Base-by-base conservation (phyloP, 1,140 invertebrate species). In the Nephila pilipes region DNA sequence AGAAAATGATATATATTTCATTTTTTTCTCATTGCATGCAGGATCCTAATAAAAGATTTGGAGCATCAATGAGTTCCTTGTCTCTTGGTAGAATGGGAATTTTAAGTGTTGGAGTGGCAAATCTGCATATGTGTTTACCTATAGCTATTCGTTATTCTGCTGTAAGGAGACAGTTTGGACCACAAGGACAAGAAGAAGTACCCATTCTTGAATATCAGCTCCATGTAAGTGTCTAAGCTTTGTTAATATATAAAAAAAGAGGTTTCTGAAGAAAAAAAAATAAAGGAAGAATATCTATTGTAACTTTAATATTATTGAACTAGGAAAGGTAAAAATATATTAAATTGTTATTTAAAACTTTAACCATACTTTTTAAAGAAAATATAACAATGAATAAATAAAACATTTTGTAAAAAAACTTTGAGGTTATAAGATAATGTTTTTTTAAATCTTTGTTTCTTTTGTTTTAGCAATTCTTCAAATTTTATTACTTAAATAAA, bases 121-220 rank as follows among this genome's bases (percentile, higher is more conserved):
- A 98, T 85, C 95, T 98, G 46, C 96, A 96, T 57, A 96, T 97
- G 94, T 97, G 97, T 14, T 95, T 99, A 3, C 96, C 97, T 0
- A 99, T 99, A 94, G 98, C 98, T 0, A 96, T 99, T 29, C 96
- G 99, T 75, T 99, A 99, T 96, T 98, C 98, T 63, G 98, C 97
- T 4, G 97, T 97, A 0, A 96, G 99, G 69, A 97, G 97, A 95
- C 99, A 99, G 96, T 99, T 99, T 96, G 98, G 98, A 8, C 97
- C 97, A 12, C 95, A 95, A 2, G 96, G 97, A 29, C 95, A 93
- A 65, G 95, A 95, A 95, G 98, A 99, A 96, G 96, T 97, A 60
- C 97, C 98, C 38, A 97, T 99, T 80, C 96, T 99, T 87, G 98
- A 99, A 95, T 99, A 99, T 96, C 98, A 98, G 95, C 96, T 98